Conservation (phyloP, 2,113 vertebrate genomes). For the Sebastes fasciatus region DNA sequence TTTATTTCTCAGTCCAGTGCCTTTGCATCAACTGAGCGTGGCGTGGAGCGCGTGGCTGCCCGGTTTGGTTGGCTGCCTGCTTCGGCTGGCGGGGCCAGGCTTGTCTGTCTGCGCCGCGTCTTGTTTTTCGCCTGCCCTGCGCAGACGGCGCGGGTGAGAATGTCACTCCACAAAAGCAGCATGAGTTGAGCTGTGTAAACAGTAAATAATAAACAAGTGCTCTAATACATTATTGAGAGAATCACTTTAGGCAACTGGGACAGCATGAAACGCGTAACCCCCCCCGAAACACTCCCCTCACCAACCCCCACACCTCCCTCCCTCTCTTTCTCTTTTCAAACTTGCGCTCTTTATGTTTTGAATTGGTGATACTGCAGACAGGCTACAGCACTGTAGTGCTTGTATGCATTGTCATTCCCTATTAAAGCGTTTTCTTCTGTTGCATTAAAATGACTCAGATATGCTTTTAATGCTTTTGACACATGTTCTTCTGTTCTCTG, state of each 20-base stretch:
- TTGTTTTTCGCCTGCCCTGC: conserved; percentile 70
- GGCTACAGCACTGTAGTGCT: conserved; percentile 17
- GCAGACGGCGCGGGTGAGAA: conserved; percentile 69
- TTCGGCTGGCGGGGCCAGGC: conserved; percentile 55
- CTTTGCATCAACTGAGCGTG: conserved; percentile 75
- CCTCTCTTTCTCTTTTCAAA: conserved; percentile 60
- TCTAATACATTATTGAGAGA: conserved; percentile 86
- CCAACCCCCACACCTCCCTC: conserved; percentile 10
- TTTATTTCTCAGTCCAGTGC: conserved; percentile 84
- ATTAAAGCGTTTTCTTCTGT: conserved; percentile 11
- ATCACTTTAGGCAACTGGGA: conserved; percentile 85
- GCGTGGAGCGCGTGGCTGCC: conserved; percentile 65
- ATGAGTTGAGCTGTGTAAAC: conserved; percentile 82
- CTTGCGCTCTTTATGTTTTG: conserved; percentile 68
- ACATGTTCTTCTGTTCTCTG: neutral
- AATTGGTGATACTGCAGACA: conserved; percentile 51
- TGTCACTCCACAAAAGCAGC: conserved; percentile 80
- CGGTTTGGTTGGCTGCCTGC: conserved; percentile 67
- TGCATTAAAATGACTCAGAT: conserved; percentile 13
- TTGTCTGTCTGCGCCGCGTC: conserved; percentile 63
- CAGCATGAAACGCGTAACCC: conserved; percentile 74
- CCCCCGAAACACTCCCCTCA: neutral
- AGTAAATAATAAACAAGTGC: conserved; percentile 87
- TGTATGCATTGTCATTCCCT: conserved; percentile 3
- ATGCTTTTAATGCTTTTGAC: conserved; percentile 38